phyloP scores from a whole-genome alignment of 2,888 invertebrate species.

The Chrysodeixis includens region DNA sequence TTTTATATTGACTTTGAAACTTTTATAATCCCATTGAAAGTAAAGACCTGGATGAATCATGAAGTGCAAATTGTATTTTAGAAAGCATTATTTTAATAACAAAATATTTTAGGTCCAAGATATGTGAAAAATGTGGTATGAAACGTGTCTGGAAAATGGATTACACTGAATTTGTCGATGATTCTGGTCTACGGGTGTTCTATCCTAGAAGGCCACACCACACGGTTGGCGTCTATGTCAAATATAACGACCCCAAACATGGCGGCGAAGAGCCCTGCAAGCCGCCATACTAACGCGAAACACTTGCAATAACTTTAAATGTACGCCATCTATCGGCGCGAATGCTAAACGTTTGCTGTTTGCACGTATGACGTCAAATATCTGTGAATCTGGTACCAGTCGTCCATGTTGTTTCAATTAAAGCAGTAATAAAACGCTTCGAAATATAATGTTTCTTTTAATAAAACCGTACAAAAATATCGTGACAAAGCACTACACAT shows the following conservation, averaged over 20 bases:
- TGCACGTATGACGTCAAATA: not conserved
- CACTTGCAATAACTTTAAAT: constrained; percentile 7
- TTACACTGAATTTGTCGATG: constrained; percentile 85
- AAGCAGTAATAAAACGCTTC: constrained; percentile 41
- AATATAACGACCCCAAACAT: constrained; percentile 62
- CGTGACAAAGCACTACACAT: constrained; percentile 38
- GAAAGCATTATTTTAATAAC: not conserved
- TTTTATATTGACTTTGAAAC: too few relatives aligned
- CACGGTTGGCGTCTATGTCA: constrained; percentile 79
- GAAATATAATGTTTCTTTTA: constrained; percentile 54
- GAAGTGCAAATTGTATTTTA: too few relatives aligned
- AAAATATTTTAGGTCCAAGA: constrained; percentile 73
- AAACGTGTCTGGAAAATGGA: constrained; percentile 83
- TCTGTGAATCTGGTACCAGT: constrained; percentile 11
- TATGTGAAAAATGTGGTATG: constrained; percentile 87
- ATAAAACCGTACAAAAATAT: constrained; percentile 48
- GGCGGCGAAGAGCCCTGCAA: constrained; percentile 62
- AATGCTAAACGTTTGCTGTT: constrained; percentile 5
- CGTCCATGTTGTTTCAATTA: constrained; percentile 12
- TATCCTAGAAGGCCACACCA: constrained; percentile 86
- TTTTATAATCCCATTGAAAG: too few relatives aligned
- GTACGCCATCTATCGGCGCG: not conserved
- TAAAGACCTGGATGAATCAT: too few relatives aligned
- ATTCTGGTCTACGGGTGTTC: constrained; percentile 83
- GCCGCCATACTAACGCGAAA: constrained; percentile 51